These are phyloP conservation scores for Tenualosa ilisha DNA, from an alignment of 2,797 vertebrate genomes.

Conservation along the genomic window DNA sequence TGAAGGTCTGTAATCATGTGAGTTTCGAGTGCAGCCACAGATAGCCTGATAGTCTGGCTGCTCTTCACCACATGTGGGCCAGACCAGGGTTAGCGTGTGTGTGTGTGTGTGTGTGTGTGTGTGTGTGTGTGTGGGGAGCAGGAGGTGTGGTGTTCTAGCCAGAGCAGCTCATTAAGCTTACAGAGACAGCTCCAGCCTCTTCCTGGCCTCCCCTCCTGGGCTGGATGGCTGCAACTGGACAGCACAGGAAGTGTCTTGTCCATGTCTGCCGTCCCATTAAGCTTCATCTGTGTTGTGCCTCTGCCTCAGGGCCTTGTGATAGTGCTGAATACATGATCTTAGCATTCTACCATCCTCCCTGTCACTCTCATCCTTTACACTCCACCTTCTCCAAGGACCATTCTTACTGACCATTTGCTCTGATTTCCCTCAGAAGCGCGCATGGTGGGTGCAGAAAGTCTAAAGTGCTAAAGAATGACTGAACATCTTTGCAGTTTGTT, in stretches of 20 bases:
- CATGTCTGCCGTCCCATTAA: neutral
- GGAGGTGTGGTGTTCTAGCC: neutral
- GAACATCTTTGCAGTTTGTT: no score
- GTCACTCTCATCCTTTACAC: conserved; percentile 6
- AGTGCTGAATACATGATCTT: neutral
- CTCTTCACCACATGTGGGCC: no score
- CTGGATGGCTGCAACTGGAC: neutral
- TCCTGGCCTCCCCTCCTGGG: neutral
- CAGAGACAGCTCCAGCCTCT: neutral
- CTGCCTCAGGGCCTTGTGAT: neutral
- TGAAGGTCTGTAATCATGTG: neutral
- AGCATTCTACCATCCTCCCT: no score
- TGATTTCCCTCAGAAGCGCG: no score
- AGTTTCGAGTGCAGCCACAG: neutral
- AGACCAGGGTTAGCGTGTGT: no score
- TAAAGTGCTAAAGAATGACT: no score
- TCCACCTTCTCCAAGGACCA: neutral
- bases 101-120: neutral
- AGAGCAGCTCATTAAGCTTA: conserved; percentile 2
- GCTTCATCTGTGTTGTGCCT: neutral
- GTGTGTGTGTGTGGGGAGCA: neutral
- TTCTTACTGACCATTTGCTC: no score
- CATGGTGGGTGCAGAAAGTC: no score
- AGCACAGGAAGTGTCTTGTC: neutral
- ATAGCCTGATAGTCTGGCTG: neutral